phyloP scores from a whole-genome alignment of 2,888 invertebrate genomes.

The Lithosia quadra region DNA sequence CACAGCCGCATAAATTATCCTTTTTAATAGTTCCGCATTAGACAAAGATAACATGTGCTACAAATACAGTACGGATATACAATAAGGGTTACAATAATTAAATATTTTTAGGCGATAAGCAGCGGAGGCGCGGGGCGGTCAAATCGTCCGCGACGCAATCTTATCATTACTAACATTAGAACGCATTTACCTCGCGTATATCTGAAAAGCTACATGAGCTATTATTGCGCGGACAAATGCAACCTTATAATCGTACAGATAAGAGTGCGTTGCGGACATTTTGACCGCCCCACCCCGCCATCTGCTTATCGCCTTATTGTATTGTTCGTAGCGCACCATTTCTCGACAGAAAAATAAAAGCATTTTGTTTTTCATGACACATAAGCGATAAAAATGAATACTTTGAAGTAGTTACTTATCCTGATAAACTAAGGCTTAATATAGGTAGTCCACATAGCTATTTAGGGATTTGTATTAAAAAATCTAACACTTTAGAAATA shows the following conservation, averaged over 20 bases:
- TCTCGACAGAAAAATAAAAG: constrained; percentile 19
- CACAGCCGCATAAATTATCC: no score
- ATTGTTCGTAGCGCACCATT: constrained; percentile 1
- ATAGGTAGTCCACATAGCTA: constrained; percentile 40
- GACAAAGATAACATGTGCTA: constrained; percentile 8
- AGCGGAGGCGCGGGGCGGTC: no score
- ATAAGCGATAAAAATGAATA: constrained; percentile 50
- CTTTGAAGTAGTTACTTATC: constrained; percentile 38
- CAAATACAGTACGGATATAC: neutral
- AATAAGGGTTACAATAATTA: constrained; percentile 1
- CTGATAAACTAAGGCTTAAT: constrained; percentile 43
- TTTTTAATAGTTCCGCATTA: neutral
- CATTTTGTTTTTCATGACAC: constrained; percentile 46
- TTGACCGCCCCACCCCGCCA: no score
- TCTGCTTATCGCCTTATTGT: no score
- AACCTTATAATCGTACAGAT: no score
- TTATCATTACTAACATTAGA: no score
- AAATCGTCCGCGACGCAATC: no score
- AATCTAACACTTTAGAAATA: constrained; percentile 60
- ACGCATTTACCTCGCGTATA: no score
- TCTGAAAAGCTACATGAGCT: no score
- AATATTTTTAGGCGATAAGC: constrained; percentile 7
- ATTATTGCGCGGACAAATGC: no score
- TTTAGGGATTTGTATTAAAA: constrained; percentile 60
- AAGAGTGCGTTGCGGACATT: no score